Evolutionary conservation across 2,113 vertebrate genomes (phyloP).

Genomic region (Rhynchomys soricoides): DNA sequence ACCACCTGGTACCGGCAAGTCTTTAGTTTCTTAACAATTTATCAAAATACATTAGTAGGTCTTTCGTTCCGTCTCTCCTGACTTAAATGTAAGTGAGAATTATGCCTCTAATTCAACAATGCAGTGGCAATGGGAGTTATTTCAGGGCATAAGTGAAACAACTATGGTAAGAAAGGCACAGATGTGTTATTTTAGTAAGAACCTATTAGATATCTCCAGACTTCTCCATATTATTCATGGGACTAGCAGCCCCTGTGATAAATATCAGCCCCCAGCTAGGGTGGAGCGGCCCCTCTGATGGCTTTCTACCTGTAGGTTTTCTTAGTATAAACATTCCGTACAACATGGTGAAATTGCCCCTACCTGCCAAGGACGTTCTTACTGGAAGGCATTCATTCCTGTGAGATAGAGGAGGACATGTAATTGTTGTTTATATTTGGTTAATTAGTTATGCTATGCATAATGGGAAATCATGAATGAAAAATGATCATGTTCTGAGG

Average conservation of each 20-base stretch:
- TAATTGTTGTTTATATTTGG: neutral
- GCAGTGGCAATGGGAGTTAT: conserved; percentile 25
- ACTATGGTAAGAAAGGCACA: neutral
- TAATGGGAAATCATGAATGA: neutral
- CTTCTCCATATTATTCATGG: neutral
- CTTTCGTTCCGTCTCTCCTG: conserved; percentile 29
- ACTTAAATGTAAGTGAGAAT: conserved; percentile 57
- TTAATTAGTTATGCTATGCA: neutral
- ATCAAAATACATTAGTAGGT: neutral
- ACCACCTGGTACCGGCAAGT: neutral
- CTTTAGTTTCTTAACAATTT: conserved; percentile 48
- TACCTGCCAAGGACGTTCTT: neutral
- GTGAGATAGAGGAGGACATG: neutral
- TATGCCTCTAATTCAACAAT: conserved; percentile 19
- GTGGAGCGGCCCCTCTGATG: neutral
- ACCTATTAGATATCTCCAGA: neutral
- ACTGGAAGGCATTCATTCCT: neutral
- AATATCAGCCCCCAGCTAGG: neutral
- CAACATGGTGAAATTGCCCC: neutral
- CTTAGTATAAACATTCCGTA: neutral
- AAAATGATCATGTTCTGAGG: neutral
- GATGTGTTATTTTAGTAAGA: neutral
- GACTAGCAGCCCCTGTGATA: neutral
- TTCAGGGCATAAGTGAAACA: conserved; percentile 27
- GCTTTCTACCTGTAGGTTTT: neutral